A percentile compares a stretch with the other conserved stretches of the same genome.
These are phyloP conservation scores for Actinopyga echinites DNA, from an alignment of 53 echinoderm and acorn worm species.

Conservation along the genomic window DNA sequence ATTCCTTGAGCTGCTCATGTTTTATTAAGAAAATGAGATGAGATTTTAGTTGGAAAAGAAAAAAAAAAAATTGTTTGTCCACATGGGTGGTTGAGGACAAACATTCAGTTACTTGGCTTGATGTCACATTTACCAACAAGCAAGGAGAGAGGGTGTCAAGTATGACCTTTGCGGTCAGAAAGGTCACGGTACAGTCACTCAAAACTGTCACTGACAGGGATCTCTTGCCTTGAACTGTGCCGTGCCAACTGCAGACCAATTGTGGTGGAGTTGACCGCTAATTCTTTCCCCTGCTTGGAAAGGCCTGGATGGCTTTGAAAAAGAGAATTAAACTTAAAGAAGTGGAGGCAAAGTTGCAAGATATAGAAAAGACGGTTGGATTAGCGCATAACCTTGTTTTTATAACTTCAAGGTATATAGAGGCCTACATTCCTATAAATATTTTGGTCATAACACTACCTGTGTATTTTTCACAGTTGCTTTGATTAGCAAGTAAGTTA, in stretches of 20 bases:
- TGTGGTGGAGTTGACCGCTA: no score
- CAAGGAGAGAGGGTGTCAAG: neutral
- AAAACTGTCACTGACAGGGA: constrained; percentile 15
- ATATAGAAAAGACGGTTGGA: no score
- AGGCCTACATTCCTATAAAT: no score
- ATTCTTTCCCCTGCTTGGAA: no score
- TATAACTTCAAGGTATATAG: no score
- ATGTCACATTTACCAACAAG: constrained; percentile 12
- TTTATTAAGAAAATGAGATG: constrained; percentile 7
- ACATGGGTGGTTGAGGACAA: neutral
- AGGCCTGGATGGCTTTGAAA: no score
- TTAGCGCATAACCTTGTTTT: no score
- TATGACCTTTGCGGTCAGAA: neutral
- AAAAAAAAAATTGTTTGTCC: constrained; percentile 19
- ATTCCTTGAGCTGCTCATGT: neutral
- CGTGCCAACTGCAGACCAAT: neutral
- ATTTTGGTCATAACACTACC: no score
- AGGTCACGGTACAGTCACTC: constrained; percentile 18
- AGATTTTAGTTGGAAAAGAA: neutral
- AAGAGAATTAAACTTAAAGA: no score
- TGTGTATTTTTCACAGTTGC: no score
- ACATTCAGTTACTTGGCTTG: neutral
- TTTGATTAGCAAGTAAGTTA: no score
- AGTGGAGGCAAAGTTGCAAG: no score
- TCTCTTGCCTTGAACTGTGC: neutral